Evolutionary conservation across 2,888 invertebrate genomes (phyloP).

Genomic region (Tenthredo distinguenda): DNA sequence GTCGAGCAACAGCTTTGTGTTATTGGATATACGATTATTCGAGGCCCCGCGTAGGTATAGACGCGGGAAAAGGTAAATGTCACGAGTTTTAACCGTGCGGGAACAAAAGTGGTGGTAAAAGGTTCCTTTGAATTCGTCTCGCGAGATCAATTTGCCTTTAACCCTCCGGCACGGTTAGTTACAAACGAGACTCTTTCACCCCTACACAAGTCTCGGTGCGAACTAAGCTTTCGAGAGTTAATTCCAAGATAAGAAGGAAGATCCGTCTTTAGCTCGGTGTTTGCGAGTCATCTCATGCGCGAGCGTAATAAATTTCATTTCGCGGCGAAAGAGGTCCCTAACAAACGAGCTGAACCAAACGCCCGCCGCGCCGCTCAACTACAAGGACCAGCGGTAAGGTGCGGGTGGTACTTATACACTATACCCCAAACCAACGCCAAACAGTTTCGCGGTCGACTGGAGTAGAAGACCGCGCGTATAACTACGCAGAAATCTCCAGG

Average conservation of each 20-base stretch:
- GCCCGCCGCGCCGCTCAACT: background rate
- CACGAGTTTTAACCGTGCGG: slow-evolving; percentile 6
- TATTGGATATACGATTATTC: slow-evolving; percentile 14
- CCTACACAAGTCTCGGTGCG: slow-evolving; percentile 28
- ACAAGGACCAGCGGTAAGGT: background rate
- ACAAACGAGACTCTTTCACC: slow-evolving; percentile 41
- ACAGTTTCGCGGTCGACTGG: slow-evolving; percentile 47
- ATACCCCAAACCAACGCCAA: slow-evolving; percentile 19
- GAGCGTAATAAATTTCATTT: slow-evolving; percentile 67
- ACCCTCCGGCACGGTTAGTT: slow-evolving; percentile 41
- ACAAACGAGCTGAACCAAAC: slow-evolving; percentile 61
- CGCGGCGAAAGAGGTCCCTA: slow-evolving; percentile 66
- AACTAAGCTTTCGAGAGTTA: slow-evolving; percentile 50
- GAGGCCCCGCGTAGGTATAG: background rate
- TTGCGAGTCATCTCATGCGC: slow-evolving; percentile 65
- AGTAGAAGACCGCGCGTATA: slow-evolving; percentile 21
- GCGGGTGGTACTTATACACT: background rate
- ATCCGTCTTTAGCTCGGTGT: slow-evolving; percentile 62
- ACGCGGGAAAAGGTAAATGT: slow-evolving; percentile 3
- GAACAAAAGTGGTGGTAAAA: slow-evolving; percentile 37
- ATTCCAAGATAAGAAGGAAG: slow-evolving; percentile 54
- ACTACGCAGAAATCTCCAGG: slow-evolving; percentile 26
- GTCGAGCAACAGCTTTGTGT: slow-evolving; percentile 21
- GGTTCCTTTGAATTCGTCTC: slow-evolving; percentile 53
- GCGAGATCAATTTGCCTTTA: slow-evolving; percentile 54